Evolutionary conservation across 1,140 invertebrate species (phyloP).

Genomic region (Lucilia sericata): DNA sequence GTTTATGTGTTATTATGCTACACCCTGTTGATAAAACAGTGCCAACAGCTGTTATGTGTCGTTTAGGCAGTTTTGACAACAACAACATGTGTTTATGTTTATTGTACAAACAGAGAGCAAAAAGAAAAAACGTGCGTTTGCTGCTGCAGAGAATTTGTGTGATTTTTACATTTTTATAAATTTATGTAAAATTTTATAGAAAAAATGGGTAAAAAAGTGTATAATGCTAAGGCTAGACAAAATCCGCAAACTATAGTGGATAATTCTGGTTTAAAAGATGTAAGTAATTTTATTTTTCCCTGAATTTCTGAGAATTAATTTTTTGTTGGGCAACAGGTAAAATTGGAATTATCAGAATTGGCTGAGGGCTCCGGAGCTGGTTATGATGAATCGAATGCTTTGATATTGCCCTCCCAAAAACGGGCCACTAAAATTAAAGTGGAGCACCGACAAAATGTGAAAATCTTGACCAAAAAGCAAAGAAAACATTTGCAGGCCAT

Average conservation of each 20-base stretch:
- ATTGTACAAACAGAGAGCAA: too few species aligned
- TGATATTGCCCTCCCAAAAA: conserved; percentile 86
- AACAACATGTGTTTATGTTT: too few species aligned
- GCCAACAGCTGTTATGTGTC: too few species aligned
- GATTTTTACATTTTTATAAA: too few species aligned
- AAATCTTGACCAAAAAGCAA: conserved; percentile 87
- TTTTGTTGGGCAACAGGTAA: neutral
- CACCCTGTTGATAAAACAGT: too few species aligned
- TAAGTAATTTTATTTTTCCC: conserved; percentile 61
- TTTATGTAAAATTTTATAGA: neutral
- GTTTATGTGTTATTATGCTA: too few species aligned
- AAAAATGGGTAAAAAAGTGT: conserved; percentile 75
- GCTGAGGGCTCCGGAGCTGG: conserved; percentile 68
- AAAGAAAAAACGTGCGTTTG: too few species aligned
- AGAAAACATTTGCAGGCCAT: conserved; percentile 88
- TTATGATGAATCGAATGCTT: conserved; percentile 81
- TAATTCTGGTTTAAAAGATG: conserved; percentile 76
- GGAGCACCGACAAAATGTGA: conserved; percentile 71
- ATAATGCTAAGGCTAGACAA: conserved; percentile 83
- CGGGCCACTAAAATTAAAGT: conserved; percentile 78
- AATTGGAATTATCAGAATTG: conserved; percentile 48
- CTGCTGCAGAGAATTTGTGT: too few species aligned
- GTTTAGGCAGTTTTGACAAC: too few species aligned
- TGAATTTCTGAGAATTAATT: neutral
- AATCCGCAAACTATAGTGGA: conserved; percentile 78